A percentile compares a stretch with the other conserved stretches of the same genome.
phyloP scores from a whole-genome alignment of 2,888 invertebrate species.

The Tethea ocularis region DNA sequence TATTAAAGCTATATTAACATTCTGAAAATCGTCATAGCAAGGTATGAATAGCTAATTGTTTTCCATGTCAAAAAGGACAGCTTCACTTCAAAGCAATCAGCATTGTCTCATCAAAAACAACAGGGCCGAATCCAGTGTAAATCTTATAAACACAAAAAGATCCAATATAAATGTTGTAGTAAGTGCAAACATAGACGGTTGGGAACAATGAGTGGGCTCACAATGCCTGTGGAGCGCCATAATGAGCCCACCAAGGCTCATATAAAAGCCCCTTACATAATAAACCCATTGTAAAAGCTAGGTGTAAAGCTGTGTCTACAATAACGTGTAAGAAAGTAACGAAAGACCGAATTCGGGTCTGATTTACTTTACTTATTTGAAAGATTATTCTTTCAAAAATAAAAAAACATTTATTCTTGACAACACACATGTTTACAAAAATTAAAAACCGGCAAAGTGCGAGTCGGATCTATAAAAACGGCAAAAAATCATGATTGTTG shows the following conservation, averaged over 20 bases:
- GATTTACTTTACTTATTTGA: too few relatives aligned
- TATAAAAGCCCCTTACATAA: conserved; percentile 8
- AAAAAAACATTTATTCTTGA: too few relatives aligned
- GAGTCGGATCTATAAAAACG: too few relatives aligned
- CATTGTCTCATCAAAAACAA: conserved; percentile 5
- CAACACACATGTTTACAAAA: too few relatives aligned
- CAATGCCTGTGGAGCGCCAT: neutral
- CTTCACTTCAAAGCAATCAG: neutral
- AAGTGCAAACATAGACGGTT: conserved; percentile 3
- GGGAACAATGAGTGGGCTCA: conserved; percentile 8
- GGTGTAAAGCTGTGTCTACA: neutral
- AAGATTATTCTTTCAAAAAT: too few relatives aligned
- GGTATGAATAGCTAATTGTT: too few relatives aligned
- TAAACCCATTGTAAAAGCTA: conserved; percentile 7
- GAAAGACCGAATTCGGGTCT: neutral
- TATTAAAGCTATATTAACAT: too few relatives aligned
- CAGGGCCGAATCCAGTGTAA: neutral
- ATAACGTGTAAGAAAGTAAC: neutral
- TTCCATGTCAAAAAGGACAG: too few relatives aligned
- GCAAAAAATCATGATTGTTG: too few relatives aligned
- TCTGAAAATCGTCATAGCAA: too few relatives aligned
- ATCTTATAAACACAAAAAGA: neutral
- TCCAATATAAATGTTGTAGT: conserved; percentile 7
- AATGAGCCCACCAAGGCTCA: conserved; percentile 1
- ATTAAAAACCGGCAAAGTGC: too few relatives aligned